Evolutionary conservation across 2,888 invertebrate genomes (phyloP).

Genomic region (Drosophila mettleri): DNA sequence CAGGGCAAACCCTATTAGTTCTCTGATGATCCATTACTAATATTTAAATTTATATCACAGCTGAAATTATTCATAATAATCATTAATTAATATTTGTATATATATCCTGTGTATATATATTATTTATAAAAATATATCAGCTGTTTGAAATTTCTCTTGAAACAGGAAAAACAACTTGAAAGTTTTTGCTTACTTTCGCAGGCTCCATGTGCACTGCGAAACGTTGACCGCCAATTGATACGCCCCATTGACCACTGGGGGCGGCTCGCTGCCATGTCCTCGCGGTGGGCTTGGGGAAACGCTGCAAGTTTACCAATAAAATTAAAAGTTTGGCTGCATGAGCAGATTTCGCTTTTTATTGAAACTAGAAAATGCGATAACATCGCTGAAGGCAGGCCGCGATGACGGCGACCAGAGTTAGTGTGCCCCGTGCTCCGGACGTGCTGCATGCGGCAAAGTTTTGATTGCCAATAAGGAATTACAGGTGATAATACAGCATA

Average conservation of each 20-base stretch:
- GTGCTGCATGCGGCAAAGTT: conserved; percentile 64
- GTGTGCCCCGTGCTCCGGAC: conserved; percentile 22
- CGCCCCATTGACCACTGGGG: conserved; percentile 6
- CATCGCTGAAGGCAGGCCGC: conserved; percentile 31
- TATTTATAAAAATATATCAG: neutral
- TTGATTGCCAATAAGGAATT: conserved; percentile 83
- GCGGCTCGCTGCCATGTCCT: conserved; percentile 26
- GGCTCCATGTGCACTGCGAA: conserved; percentile 18
- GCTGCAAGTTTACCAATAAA: conserved; percentile 77
- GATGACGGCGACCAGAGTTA: conserved; percentile 5
- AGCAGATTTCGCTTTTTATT: conserved; percentile 75
- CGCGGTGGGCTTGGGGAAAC: conserved; percentile 7
- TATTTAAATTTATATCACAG: too few relatives aligned
- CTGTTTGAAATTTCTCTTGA: conserved; percentile 20
- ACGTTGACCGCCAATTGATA: conserved; percentile 23
- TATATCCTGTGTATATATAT: neutral
- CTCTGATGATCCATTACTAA: too few relatives aligned
- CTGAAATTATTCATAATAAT: too few relatives aligned
- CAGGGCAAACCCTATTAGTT: too few relatives aligned
- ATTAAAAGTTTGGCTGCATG: conserved; percentile 77
- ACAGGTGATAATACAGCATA: conserved; percentile 83
- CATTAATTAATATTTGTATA: too few relatives aligned
- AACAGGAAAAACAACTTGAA: conserved; percentile 36
- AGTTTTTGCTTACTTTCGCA: conserved; percentile 47
- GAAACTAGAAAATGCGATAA: conserved; percentile 73